phyloP scores from a whole-genome alignment of 2,888 invertebrate genomes.

The Colletes collaris region DNA sequence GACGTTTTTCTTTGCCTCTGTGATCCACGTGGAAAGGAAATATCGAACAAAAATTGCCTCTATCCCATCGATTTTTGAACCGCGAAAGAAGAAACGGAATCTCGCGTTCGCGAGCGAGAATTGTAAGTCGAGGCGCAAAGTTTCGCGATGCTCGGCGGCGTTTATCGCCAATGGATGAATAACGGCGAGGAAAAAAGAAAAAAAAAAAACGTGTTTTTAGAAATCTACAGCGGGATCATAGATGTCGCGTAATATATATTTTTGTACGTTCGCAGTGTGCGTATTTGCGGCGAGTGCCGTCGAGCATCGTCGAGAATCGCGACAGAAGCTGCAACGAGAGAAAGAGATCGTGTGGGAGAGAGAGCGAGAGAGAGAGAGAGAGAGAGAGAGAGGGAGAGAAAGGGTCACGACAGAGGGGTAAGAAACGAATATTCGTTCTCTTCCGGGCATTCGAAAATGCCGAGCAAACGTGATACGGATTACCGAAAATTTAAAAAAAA shows the following conservation, averaged over 20 bases:
- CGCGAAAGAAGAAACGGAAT: too few species aligned
- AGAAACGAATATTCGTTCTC: not conserved
- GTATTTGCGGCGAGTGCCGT: conserved; percentile 59
- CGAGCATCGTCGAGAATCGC: conserved; percentile 50
- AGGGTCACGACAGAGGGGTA: too few species aligned
- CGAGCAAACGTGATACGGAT: conserved; percentile 14
- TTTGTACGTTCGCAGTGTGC: conserved; percentile 81
- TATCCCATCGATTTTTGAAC: too few species aligned
- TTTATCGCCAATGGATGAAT: conserved; percentile 59
- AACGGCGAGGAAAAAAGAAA: conserved; percentile 53
- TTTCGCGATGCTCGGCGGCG: conserved; percentile 57
- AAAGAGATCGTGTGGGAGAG: not conserved
- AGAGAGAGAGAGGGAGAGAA: not conserved
- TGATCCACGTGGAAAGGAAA: too few species aligned
- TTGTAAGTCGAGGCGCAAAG: not conserved
- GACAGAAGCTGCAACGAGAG: not conserved
- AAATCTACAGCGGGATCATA: conserved; percentile 79
- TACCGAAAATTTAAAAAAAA: not conserved
- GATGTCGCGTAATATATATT: conserved; percentile 82
- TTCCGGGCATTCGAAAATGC: not conserved
- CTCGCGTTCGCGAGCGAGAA: too few species aligned
- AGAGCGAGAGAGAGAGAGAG: not conserved
- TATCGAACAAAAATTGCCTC: too few species aligned
- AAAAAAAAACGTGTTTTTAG: conserved; percentile 77
- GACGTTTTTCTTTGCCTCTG: too few species aligned